phyloP scores from a whole-genome alignment of 2,797 vertebrate genomes.

The Chanos chanos region DNA sequence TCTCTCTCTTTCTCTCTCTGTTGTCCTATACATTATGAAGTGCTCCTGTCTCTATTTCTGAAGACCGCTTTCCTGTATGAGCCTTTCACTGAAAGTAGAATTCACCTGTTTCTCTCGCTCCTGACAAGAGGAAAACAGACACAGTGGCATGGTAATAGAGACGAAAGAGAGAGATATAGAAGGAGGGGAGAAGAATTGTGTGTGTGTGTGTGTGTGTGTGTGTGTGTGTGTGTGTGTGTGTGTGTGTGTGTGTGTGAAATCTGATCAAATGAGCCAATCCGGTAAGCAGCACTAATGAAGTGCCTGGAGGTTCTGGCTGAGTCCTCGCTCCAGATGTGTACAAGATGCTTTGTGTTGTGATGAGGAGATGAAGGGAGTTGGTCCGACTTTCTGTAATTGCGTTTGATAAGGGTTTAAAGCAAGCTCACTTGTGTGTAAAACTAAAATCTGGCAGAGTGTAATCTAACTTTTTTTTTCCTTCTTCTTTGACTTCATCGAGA shows the following conservation, averaged over 20 bases:
- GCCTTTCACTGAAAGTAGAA: conserved; percentile 48
- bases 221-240: conserved; percentile 29
- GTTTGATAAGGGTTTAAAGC: conserved; percentile 54
- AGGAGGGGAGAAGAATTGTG: conserved; percentile 22
- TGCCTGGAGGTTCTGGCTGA: conserved; percentile 50
- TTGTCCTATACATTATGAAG: conserved; percentile 35
- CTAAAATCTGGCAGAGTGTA: conserved; percentile 1
- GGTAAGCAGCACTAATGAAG: conserved; percentile 54
- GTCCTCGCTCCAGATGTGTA: conserved; percentile 48
- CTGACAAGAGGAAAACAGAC: conserved; percentile 17
- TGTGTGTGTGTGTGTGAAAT: conserved; percentile 24
- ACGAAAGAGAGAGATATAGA: conserved; percentile 9
- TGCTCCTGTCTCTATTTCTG: conserved; percentile 46
- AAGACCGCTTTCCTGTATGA: conserved; percentile 48
- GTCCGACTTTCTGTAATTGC: conserved; percentile 51
- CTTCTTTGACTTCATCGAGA: conserved; percentile 13
- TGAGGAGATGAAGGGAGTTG: conserved; percentile 53
- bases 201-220: conserved; percentile 23
- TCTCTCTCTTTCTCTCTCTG: neutral
- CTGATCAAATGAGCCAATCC: conserved; percentile 58
- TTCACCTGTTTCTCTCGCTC: conserved; percentile 43
- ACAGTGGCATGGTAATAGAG: neutral
- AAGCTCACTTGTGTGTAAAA: conserved; percentile 30
- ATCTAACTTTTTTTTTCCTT: conserved; percentile 20
- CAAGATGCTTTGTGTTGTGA: conserved; percentile 39